Conservation (phyloP, 2,888 invertebrate genomes). For the Idaea straminata region DNA sequence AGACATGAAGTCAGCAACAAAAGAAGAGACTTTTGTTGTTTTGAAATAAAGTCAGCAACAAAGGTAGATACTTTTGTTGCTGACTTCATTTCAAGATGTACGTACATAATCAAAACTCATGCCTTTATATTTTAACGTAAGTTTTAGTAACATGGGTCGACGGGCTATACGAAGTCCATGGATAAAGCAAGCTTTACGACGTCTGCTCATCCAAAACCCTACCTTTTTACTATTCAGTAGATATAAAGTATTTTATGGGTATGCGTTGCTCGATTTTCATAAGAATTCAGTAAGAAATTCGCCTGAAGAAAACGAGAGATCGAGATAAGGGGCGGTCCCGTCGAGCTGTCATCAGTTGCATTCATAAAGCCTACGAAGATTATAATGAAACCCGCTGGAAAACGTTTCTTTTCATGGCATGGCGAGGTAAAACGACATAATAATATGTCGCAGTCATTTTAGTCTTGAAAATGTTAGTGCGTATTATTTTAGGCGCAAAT, state of each 20-base stretch:
- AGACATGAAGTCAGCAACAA: too few relatives aligned
- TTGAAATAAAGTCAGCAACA: too few relatives aligned
- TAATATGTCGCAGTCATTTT: not conserved
- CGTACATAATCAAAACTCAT: not conserved
- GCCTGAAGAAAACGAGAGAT: slow-evolving; percentile 15
- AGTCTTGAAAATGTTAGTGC: not conserved
- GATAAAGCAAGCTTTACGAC: slow-evolving; percentile 48
- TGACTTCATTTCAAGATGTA: not conserved
- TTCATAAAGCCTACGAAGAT: slow-evolving; percentile 23
- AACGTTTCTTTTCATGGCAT: slow-evolving; percentile 14
- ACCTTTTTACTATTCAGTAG: slow-evolving; percentile 48
- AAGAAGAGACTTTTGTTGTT: too few relatives aligned
- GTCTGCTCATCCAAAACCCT: slow-evolving; percentile 33
- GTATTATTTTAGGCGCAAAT: not conserved
- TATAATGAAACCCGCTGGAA: slow-evolving; percentile 26
- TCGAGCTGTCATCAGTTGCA: slow-evolving; percentile 18
- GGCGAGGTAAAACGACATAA: slow-evolving; percentile 2
- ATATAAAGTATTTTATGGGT: slow-evolving; percentile 42
- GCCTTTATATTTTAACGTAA: not conserved
- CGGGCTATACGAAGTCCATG: slow-evolving; percentile 28
- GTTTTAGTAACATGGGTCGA: not conserved
- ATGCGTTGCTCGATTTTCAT: slow-evolving; percentile 26
- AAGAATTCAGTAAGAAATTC: slow-evolving; percentile 29
- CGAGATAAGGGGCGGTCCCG: slow-evolving; percentile 16
- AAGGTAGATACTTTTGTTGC: too few relatives aligned